Evolutionary conservation across 2,888 invertebrate species (phyloP).

Genomic region (Masnerella sp.): DNA sequence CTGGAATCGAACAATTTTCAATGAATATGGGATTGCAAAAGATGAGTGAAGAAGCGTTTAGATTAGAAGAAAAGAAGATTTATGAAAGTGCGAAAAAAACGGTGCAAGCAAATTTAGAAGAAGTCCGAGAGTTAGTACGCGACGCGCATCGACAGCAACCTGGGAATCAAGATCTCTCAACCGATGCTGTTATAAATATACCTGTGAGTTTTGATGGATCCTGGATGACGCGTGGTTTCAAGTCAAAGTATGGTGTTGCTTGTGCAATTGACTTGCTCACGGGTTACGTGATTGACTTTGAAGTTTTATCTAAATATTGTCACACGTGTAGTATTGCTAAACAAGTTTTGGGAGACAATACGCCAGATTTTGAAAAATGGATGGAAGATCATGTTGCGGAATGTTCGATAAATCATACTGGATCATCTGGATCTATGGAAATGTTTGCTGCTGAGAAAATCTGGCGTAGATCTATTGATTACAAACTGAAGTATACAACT

Average conservation of each 20-base stretch:
- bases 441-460: conserved; percentile 21
- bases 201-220: conserved; percentile 16
- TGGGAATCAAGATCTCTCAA: not conserved
- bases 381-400: not conserved
- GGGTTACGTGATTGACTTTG: conserved; percentile 16
- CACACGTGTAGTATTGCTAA: conserved; percentile 8
- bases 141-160: not conserved
- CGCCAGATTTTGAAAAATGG: conserved; percentile 12
- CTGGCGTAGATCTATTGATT: not conserved
- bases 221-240: conserved; percentile 11
- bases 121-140: not conserved
- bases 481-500: conserved; percentile 10
- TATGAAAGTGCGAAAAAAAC: not conserved
- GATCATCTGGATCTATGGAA: conserved; percentile 16
- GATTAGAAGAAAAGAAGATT: not conserved
- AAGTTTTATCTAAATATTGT: conserved; percentile 21
- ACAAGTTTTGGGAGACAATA: conserved; percentile 9
- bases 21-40: not conserved
- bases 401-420: conserved; percentile 3
- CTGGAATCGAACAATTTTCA: not conserved
- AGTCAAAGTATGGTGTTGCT: conserved; percentile 5
- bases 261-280: conserved; percentile 14
- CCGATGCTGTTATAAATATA: not conserved
- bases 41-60: not conserved
- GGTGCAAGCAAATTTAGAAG: not conserved